A percentile compares a stretch with the other conserved stretches of the same genome.
Conservation (phyloP, 1,140 invertebrate species). For the Drosophila kepulauana region DNA sequence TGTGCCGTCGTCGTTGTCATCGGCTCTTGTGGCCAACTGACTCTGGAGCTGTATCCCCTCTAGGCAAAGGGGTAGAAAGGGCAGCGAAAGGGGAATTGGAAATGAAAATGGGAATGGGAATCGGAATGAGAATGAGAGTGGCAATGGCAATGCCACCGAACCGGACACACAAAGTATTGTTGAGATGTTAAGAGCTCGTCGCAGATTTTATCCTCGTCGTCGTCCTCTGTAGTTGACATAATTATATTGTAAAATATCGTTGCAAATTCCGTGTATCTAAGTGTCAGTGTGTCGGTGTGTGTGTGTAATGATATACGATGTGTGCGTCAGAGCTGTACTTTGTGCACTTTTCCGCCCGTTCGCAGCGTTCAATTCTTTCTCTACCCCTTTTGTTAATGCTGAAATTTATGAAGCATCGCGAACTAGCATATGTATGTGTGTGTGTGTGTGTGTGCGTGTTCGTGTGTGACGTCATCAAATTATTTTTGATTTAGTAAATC, state of each 20-base stretch:
- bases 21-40: conserved; percentile 14
- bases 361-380: conserved; percentile 50
- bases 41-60: conserved; percentile 18
- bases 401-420: conserved; percentile 56
- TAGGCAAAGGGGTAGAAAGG: neutral
- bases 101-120: conserved; percentile 4
- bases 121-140: neutral
- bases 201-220: conserved; percentile 67
- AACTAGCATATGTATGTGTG: conserved; percentile 15
- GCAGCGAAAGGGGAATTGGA: neutral
- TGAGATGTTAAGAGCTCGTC: conserved; percentile 69
- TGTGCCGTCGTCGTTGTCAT: conserved; percentile 17
- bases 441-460: neutral
- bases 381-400: conserved; percentile 47
- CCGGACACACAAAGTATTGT: conserved; percentile 70
- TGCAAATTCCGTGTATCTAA: conserved; percentile 44
- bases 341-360: conserved; percentile 17
- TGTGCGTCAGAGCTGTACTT: conserved; percentile 39
- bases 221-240: conserved; percentile 75
- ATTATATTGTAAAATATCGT: conserved; percentile 81
- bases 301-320: conserved; percentile 57
- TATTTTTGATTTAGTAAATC: conserved; percentile 67
- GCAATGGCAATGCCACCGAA: neutral
- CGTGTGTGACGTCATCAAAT: conserved; percentile 54
- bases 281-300: conserved; percentile 2